phyloP scores from a whole-genome alignment of 2,797 vertebrate species.

The Dendrocincla fuliginosa region DNA sequence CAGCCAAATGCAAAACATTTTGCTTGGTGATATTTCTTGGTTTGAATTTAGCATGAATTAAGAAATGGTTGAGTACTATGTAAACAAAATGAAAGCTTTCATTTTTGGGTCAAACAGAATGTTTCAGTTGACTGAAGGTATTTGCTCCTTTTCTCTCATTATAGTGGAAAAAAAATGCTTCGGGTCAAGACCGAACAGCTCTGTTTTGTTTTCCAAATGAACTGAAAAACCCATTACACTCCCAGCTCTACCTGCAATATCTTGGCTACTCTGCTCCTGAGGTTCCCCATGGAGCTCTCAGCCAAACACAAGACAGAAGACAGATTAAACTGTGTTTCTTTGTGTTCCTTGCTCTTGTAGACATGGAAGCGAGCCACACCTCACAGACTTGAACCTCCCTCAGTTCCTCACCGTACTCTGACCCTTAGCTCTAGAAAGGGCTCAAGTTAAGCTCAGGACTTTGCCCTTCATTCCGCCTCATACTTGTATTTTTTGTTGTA shows the following conservation, averaged over 20 bases:
- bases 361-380: neutral
- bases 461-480: neutral
- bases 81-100: neutral
- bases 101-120: slow-evolving; percentile 3
- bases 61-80: neutral
- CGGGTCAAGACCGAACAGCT: slow-evolving; percentile 23
- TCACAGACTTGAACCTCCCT: neutral
- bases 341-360: neutral
- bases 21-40: neutral
- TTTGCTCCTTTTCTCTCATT: slow-evolving; percentile 33
- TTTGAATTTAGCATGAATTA: slow-evolving; percentile 2
- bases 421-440: neutral
- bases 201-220: slow-evolving; percentile 56
- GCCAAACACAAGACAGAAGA: neutral
- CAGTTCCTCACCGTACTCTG: neutral
- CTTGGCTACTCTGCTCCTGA: neutral
- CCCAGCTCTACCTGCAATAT: slow-evolving; percentile 43
- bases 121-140: neutral
- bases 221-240: slow-evolving; percentile 52
- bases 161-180: slow-evolving; percentile 13
- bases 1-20: neutral
- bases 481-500: neutral
- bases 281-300: slow-evolving; percentile 15
- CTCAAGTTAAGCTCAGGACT: neutral
- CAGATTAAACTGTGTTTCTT: neutral